These are phyloP conservation scores for Cydia amplana DNA, from an alignment of 1,140 invertebrate species.

Conservation along the genomic window DNA sequence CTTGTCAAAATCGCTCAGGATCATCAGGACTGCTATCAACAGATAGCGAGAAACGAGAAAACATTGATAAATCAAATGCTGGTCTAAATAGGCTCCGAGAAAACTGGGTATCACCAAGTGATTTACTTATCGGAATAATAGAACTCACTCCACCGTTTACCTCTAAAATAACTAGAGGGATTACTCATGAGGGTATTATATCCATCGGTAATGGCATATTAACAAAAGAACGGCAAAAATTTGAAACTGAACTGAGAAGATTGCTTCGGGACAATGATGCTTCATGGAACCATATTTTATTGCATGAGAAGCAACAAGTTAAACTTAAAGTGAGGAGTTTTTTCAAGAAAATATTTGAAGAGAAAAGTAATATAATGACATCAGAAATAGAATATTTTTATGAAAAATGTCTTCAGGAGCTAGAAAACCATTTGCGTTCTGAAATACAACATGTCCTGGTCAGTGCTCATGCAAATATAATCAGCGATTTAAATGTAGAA, in stretches of 20 bases:
- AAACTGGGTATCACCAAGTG: slow-evolving; percentile 69
- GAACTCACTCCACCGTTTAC: slow-evolving; percentile 67
- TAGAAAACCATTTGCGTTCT: slow-evolving; percentile 59
- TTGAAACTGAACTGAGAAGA: slow-evolving; percentile 47
- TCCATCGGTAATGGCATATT: slow-evolving; percentile 60
- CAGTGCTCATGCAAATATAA: slow-evolving; percentile 53
- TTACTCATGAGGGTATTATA: slow-evolving; percentile 67
- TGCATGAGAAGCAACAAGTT: slow-evolving; percentile 54
- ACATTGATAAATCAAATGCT: neutral
- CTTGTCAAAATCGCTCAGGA: slow-evolving; percentile 37
- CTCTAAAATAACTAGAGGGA: slow-evolving; percentile 70
- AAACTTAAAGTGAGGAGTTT: slow-evolving; percentile 50
- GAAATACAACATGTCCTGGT: slow-evolving; percentile 53
- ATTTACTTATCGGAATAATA: slow-evolving; percentile 61
- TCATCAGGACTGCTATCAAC: neutral
- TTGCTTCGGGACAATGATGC: slow-evolving; percentile 60
- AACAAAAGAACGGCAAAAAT: slow-evolving; percentile 49
- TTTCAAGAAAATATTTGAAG: slow-evolving; percentile 56
- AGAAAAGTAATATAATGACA: slow-evolving; percentile 61
- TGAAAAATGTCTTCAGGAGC: slow-evolving; percentile 57
- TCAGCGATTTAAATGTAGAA: slow-evolving; percentile 57
- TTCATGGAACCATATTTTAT: slow-evolving; percentile 61
- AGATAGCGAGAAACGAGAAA: slow-evolving; percentile 8
- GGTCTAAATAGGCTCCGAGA: neutral
- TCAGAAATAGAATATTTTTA: slow-evolving; percentile 61